Percentiles rank a stretch among this genome's conserved stretches.
Evolutionary conservation across 2,888 invertebrate genomes (phyloP).

Genomic region (Pachycephus smyrnensis): DNA sequence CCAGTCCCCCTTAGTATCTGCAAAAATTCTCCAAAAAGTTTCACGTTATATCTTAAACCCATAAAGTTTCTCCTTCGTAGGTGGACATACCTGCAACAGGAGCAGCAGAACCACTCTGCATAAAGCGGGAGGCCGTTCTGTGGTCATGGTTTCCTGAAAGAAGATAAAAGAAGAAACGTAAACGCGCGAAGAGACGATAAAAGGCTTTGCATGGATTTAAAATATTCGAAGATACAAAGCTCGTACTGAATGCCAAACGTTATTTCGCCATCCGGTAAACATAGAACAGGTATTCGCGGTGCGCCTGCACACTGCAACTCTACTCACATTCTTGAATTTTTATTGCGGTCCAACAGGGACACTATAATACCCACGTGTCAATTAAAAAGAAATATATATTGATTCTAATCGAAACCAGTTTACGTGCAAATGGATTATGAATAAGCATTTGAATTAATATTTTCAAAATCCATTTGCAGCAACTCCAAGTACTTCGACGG

Average conservation of each 20-base stretch:
- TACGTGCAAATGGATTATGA: neutral
- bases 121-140: neutral
- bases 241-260: neutral
- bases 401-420: neutral
- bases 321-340: neutral
- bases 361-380: neutral
- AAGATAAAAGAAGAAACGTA: neutral
- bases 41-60: no score
- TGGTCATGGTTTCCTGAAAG: neutral
- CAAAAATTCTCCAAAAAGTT: neutral
- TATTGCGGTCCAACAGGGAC: neutral
- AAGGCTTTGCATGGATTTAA: slow-evolving; percentile 10
- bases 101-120: neutral
- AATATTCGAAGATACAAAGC: neutral
- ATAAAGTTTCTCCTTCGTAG: neutral
- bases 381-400: neutral
- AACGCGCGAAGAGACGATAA: neutral
- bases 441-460: neutral
- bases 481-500: neutral
- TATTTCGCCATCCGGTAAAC: neutral
- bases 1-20: slow-evolving; percentile 42
- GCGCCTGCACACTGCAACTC: neutral
- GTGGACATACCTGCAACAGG: neutral
- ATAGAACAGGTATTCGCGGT: neutral
- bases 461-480: neutral